Base-by-base conservation (phyloP, 1,140 invertebrate genomes). In the Trissolcus basalis region DNA sequence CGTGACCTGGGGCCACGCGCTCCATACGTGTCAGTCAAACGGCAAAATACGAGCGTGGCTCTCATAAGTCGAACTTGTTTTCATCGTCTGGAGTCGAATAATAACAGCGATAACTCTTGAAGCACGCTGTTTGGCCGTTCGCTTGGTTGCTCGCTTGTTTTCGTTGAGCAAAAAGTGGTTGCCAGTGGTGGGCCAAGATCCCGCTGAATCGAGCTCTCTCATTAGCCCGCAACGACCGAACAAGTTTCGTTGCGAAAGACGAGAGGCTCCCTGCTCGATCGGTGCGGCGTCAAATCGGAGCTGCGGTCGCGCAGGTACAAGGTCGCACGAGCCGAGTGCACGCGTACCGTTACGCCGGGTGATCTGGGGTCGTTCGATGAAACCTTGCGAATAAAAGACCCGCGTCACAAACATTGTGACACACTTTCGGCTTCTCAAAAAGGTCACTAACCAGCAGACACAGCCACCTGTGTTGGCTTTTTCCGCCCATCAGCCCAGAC, bases 321-420 rank as follows among this genome's bases (percentile, higher is more conserved):
- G 1, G 13, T 27, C 19, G 19, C 19, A 27, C 19, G 19, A 27
- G 19, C 19, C 19, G 6, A n/a, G n/a, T n/a, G 19, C 19, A 27
- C 19, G 19, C 19, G 19, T 6, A 3, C 19, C 19, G 19, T n/a
- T n/a, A n/a, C n/a, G n/a, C n/a, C n/a, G n/a, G n/a, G n/a, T n/a
- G n/a, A n/a, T n/a, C n/a, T n/a, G n/a, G n/a, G n/a, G n/a, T n/a
- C n/a, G n/a, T n/a, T n/a, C n/a, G n/a, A n/a, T n/a, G 53, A 36
- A 44, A 16, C 36, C 41, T 19, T 7, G 41, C 41, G 36, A 11
- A 53, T 41, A 48, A 51, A 65, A 60, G n/a, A n/a, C n/a, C 15
- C 16, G 43, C 50, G 51, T 60, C 56, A n/a, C 11, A 63, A 74
- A 76, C 58, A 55, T 75, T 64, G 44, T 68, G 64, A 75, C 72